Evolutionary conservation across 1,140 invertebrate species (phyloP).

Genomic region (Reticulitermes speratus): DNA sequence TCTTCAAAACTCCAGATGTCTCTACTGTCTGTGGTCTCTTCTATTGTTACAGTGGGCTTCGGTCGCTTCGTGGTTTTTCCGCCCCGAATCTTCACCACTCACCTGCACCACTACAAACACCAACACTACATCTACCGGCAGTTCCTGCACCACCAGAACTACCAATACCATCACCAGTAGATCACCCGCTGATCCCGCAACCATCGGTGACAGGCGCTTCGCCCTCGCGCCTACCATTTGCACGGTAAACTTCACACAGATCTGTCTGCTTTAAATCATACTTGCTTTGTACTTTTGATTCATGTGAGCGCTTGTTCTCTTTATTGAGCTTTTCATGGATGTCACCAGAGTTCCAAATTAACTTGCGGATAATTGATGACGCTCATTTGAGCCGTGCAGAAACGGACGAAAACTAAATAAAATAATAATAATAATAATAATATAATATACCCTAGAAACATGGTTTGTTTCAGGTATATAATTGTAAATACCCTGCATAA

Average conservation of each 20-base stretch:
- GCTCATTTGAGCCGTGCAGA: no score
- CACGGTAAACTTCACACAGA: constrained; percentile 41
- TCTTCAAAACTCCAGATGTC: constrained; percentile 21
- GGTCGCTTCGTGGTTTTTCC: constrained; percentile 52
- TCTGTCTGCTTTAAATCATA: not conserved
- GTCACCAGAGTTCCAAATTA: no score
- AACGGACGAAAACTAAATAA: no score
- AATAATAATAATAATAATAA: no score
- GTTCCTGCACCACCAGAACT: constrained; percentile 33
- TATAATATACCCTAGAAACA: no score
- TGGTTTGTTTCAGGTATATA: no score
- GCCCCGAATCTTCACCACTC: constrained; percentile 44
- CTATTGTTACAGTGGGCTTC: constrained; percentile 51
- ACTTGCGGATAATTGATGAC: no score
- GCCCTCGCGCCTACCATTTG: constrained; percentile 48
- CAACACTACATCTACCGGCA: constrained; percentile 34
- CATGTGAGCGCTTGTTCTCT: no score
- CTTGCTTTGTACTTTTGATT: no score
- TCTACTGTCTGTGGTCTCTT: constrained; percentile 34
- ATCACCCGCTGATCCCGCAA: constrained; percentile 34
- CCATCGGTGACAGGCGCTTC: constrained; percentile 37
- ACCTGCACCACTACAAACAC: constrained; percentile 34
- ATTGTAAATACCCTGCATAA: no score
- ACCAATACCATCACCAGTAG: constrained; percentile 35
- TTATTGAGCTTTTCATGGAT: no score